phyloP scores from a whole-genome alignment of 1,140 invertebrate genomes.

The Protaetia brevitarsis region DNA sequence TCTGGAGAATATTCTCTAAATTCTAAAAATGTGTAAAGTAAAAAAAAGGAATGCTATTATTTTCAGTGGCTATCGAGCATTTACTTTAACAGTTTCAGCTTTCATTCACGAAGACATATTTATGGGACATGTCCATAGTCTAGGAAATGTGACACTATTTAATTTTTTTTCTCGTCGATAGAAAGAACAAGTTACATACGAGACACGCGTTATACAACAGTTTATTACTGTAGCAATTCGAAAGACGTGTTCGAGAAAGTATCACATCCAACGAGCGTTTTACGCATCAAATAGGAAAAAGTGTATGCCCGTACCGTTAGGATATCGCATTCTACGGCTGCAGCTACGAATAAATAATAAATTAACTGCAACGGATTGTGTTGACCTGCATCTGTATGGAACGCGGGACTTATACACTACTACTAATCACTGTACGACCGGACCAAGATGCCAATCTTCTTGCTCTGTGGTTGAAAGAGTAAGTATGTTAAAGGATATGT shows the following conservation, averaged over 20 bases:
- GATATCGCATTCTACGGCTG: background rate
- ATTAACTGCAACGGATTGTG: conserved; percentile 12
- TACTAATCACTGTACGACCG: background rate
- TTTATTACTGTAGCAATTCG: background rate
- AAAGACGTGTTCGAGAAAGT: background rate
- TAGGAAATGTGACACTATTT: too few species aligned
- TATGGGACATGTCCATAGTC: too few species aligned
- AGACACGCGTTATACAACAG: background rate
- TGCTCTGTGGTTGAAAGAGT: conserved; percentile 13
- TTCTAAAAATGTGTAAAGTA: too few species aligned
- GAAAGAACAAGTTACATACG: background rate
- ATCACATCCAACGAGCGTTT: conserved; percentile 3
- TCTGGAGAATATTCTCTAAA: too few species aligned
- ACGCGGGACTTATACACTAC: background rate
- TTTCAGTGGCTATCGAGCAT: too few species aligned
- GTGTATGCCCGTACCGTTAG: background rate
- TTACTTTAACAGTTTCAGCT: too few species aligned
- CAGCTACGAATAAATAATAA: conserved; percentile 9
- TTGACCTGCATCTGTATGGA: conserved; percentile 1
- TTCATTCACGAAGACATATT: too few species aligned
- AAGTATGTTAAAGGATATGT: conserved; percentile 3
- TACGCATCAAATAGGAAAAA: conserved; percentile 13
- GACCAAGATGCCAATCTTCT: conserved; percentile 5
- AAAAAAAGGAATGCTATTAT: too few species aligned
- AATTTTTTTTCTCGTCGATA: too few species aligned